Percentiles rank a stretch among this genome's conserved stretches.
Conservation (phyloP, 2,797 vertebrate species). For the Neosalanx taihuensis region DNA sequence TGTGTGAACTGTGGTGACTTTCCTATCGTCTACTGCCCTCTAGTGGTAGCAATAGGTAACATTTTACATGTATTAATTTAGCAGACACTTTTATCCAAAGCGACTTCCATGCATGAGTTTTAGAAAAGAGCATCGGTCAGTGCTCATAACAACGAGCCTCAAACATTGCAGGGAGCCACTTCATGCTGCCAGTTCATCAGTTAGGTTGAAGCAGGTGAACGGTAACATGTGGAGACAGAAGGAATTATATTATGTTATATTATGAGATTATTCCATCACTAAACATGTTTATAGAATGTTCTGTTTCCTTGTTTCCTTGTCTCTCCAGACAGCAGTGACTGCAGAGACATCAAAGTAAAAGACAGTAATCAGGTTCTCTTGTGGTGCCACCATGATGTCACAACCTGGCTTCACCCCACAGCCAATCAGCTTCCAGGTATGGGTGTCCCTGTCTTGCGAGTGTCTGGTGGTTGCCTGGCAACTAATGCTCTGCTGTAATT, state of each 20-base stretch:
- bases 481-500: constrained; percentile 57
- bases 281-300: background rate
- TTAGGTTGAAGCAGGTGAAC: background rate
- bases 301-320: background rate
- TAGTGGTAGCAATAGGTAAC: constrained; percentile 45
- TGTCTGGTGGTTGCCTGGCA: constrained; percentile 62
- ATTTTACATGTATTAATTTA: too few relatives aligned
- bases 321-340: constrained; percentile 27
- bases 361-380: constrained; percentile 50
- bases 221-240: background rate
- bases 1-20: constrained; percentile 22
- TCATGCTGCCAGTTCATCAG: background rate
- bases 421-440: constrained; percentile 49
- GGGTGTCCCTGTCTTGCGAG: constrained; percentile 34
- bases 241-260: background rate
- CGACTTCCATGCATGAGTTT: too few relatives aligned
- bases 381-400: constrained; percentile 35
- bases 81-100: too few relatives aligned
- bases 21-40: constrained; percentile 50
- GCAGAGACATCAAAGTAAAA: constrained; percentile 48
- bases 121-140: too few relatives aligned
- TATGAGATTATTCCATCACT: background rate
- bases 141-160: too few relatives aligned
- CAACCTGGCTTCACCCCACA: constrained; percentile 13
- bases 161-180: background rate